phyloP scores from a whole-genome alignment of 2,113 vertebrate genomes.

The Alligator sinensis region DNA sequence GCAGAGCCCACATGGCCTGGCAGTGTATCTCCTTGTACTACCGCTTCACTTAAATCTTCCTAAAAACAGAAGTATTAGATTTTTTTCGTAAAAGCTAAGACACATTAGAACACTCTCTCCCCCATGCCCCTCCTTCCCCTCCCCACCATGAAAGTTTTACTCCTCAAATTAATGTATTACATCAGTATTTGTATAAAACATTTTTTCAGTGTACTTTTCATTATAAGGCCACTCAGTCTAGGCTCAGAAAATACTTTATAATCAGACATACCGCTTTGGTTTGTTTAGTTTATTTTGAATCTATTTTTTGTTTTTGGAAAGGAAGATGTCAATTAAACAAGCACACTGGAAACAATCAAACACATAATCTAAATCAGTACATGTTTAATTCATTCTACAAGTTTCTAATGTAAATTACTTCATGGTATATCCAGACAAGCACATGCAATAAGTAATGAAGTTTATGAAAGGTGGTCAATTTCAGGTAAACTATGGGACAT shows the following conservation, averaged over 20 bases:
- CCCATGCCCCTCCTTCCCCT: not conserved
- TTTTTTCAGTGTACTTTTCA: not conserved
- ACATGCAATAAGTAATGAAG: not conserved
- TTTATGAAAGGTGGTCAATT: no score
- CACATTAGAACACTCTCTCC: not conserved
- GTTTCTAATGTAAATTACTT: fast-evolving
- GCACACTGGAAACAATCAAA: no score
- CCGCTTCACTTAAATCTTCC: slow-evolving; percentile 92
- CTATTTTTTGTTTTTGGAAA: not conserved
- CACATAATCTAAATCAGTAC: not conserved
- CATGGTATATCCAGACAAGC: not conserved
- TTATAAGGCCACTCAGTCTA: not conserved
- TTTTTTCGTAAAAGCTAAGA: not conserved
- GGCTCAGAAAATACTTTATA: not conserved
- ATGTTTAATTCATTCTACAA: not conserved
- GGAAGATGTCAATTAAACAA: no score
- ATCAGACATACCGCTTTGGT: not conserved
- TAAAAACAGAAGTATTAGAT: slow-evolving; percentile 64
- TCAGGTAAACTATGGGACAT: not conserved
- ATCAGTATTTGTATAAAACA: not conserved
- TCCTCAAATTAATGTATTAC: not conserved
- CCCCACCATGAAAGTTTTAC: not conserved
- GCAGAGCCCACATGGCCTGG: slow-evolving; percentile 92
- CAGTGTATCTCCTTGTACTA: slow-evolving; percentile 88
- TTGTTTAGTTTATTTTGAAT: not conserved